phyloP scores from a whole-genome alignment of 2,888 invertebrate genomes.

The Silvanus unidentatus region DNA sequence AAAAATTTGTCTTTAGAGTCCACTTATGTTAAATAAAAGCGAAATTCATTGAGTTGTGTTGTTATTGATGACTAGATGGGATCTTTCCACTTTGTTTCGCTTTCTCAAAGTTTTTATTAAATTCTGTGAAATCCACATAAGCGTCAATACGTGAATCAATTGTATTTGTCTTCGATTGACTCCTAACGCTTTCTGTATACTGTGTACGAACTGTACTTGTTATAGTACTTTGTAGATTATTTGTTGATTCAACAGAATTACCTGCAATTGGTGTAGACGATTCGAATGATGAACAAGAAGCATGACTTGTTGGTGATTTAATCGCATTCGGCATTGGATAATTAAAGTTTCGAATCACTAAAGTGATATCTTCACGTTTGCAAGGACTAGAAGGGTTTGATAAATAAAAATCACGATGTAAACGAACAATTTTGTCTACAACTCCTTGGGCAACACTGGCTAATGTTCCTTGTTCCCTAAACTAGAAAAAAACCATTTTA shows the following conservation, averaged over 20 bases:
- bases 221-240: slow-evolving; percentile 19
- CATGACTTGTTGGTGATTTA: slow-evolving; percentile 50
- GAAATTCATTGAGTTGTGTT: too few species aligned
- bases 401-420: slow-evolving; percentile 68
- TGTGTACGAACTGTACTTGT: slow-evolving; percentile 30
- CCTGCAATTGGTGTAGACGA: slow-evolving; percentile 19
- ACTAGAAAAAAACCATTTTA: slow-evolving; percentile 46
- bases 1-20: too few species aligned
- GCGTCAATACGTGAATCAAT: slow-evolving; percentile 63
- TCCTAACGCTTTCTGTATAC: slow-evolving; percentile 41
- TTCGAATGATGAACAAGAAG: slow-evolving; percentile 48
- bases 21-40: too few species aligned
- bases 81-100: slow-evolving; percentile 61
- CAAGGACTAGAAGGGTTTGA: slow-evolving; percentile 45
- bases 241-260: slow-evolving; percentile 22
- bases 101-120: slow-evolving; percentile 65
- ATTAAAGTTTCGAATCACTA: slow-evolving; percentile 81
- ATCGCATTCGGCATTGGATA: slow-evolving; percentile 64
- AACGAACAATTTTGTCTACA: slow-evolving; percentile 75
- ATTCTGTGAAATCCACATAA: slow-evolving; percentile 81
- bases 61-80: too few species aligned
- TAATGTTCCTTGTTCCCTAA: slow-evolving; percentile 70
- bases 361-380: slow-evolving; percentile 76
- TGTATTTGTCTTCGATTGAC: slow-evolving; percentile 29
- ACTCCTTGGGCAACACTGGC: slow-evolving; percentile 81